Evolutionary conservation across 1,140 invertebrate species (phyloP).

Genomic region (Marisa cornuarietis): DNA sequence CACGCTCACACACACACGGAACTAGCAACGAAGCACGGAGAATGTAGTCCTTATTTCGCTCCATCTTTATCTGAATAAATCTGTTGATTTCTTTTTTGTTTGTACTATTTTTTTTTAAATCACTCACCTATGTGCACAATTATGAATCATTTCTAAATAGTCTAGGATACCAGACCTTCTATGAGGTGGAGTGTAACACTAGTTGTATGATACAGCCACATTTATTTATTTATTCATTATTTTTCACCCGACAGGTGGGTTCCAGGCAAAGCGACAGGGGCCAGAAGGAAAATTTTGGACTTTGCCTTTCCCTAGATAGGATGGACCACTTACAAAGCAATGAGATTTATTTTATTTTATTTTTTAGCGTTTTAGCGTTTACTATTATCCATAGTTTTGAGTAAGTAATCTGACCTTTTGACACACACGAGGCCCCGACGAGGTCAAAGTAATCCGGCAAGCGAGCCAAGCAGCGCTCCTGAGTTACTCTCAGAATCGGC

Average conservation of each 20-base stretch:
- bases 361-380: not conserved
- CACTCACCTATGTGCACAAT: too few relatives aligned
- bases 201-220: too few relatives aligned
- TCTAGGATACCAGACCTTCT: too few relatives aligned
- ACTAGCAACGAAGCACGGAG: too few relatives aligned
- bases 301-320: not conserved
- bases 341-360: not conserved
- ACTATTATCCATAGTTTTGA: not conserved
- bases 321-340: not conserved
- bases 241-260: not conserved
- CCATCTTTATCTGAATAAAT: too few relatives aligned
- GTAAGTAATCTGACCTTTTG: constrained; percentile 3
- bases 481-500: not conserved
- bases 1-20: too few relatives aligned
- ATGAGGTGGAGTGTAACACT: too few relatives aligned
- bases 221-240: too few relatives aligned
- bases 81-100: too few relatives aligned
- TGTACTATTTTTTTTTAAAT: too few relatives aligned
- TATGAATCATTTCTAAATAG: too few relatives aligned
- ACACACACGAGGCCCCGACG: not conserved
- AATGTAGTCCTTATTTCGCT: too few relatives aligned
- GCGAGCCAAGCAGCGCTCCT: not conserved
- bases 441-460: not conserved
- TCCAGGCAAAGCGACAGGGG: not conserved
- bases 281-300: not conserved